Evolutionary conservation across 2,113 vertebrate genomes (phyloP).

Genomic region (Poecilia latipinna): DNA sequence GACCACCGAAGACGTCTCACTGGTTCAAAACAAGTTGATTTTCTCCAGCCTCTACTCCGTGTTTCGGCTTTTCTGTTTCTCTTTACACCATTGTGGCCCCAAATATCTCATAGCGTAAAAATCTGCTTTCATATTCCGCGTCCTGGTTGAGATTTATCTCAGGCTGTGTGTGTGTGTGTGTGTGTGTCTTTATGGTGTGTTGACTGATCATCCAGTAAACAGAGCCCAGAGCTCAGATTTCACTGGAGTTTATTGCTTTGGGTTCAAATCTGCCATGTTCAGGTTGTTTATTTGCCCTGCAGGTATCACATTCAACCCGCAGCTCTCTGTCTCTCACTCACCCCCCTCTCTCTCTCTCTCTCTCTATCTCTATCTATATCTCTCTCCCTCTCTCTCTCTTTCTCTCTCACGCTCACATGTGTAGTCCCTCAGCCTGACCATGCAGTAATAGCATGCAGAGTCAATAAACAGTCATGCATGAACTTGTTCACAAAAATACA

Average conservation of each 20-base stretch:
- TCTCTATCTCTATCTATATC: no score
- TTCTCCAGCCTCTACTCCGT: not conserved
- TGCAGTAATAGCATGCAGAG: constrained; percentile 36
- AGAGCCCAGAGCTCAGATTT: constrained; percentile 57
- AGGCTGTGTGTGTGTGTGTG: not conserved
- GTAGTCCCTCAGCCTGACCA: constrained; percentile 17
- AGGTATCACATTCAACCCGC: constrained; percentile 69
- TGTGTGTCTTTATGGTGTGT: constrained; percentile 31
- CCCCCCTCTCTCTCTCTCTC: no score
- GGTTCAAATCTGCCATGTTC: constrained; percentile 45
- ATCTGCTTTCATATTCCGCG: not conserved
- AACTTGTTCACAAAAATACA: constrained; percentile 67
- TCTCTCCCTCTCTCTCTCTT: no score
- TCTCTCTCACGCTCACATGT: not conserved
- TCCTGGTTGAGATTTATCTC: constrained; percentile 5
- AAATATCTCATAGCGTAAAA: not conserved
- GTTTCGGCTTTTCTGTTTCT: constrained; percentile 4
- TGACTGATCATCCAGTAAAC: constrained; percentile 69
- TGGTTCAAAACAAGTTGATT: constrained; percentile 58
- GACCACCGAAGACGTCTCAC: constrained; percentile 44
- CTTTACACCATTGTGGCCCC: not conserved
- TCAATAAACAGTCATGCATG: constrained; percentile 66
- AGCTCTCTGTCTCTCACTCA: constrained; percentile 16
- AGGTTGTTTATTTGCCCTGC: constrained; percentile 73
- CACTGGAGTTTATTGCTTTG: constrained; percentile 61